Percentiles rank a stretch among this genome's conserved stretches.
Conservation (phyloP, 2,797 vertebrate species). For the Benthosema pterotum region DNA sequence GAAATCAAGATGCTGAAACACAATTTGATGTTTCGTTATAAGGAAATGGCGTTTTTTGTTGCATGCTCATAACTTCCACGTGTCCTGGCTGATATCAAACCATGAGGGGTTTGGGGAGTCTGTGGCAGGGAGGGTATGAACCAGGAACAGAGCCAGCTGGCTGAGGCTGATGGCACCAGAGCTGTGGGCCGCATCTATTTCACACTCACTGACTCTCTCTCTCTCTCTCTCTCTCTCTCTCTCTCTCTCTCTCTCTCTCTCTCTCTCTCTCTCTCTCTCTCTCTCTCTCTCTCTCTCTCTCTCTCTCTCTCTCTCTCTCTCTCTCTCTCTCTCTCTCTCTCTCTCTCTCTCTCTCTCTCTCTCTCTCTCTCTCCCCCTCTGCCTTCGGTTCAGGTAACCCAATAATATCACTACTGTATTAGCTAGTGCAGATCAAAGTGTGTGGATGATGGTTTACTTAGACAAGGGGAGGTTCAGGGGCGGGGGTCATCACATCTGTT, state of each 20-base stretch:
- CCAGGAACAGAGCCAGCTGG: conserved; percentile 78
- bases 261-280: conserved; percentile 26
- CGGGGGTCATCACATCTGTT: conserved; percentile 58
- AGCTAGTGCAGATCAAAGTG: conserved; percentile 71
- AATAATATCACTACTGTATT: conserved; percentile 72
- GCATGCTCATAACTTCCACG: conserved; percentile 82
- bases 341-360: conserved; percentile 29
- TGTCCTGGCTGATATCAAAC: conserved; percentile 82
- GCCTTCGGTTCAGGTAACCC: conserved; percentile 50
- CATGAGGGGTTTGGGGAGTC: conserved; percentile 72
- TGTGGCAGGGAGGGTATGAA: conserved; percentile 59
- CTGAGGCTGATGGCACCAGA: conserved; percentile 68
- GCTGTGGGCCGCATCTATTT: conserved; percentile 76
- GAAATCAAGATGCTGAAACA: conserved; percentile 62
- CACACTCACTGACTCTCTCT: conserved; percentile 80
- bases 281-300: conserved; percentile 18
- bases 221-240: no score
- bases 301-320: conserved; percentile 21
- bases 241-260: conserved; percentile 23
- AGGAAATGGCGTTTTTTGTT: conserved; percentile 71
- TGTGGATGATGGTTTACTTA: conserved; percentile 74
- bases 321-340: conserved; percentile 24
- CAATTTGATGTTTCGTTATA: conserved; percentile 78
- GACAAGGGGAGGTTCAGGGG: conserved; percentile 4
- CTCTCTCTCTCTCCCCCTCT: conserved; percentile 42